phyloP scores from a whole-genome alignment of 2,888 invertebrate genomes.

The Macaria liturata region DNA sequence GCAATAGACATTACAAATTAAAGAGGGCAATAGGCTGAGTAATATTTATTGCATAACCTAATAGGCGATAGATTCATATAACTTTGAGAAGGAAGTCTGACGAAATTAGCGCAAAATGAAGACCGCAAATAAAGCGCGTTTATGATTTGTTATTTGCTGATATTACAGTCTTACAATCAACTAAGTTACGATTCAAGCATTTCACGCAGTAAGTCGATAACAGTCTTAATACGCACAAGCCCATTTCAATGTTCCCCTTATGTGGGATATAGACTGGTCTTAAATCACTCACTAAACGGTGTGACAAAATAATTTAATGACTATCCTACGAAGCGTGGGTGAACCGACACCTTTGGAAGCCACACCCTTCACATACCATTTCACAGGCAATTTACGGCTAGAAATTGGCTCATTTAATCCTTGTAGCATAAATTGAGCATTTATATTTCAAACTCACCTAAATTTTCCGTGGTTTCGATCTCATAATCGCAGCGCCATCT shows the following conservation, averaged over 20 bases:
- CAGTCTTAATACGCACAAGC: conserved; percentile 29
- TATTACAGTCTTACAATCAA: conserved; percentile 30
- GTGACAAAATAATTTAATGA: conserved; percentile 66
- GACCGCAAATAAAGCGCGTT: conserved; percentile 35
- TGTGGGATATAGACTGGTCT: conserved; percentile 43
- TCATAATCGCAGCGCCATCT: conserved; percentile 73
- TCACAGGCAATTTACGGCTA: conserved; percentile 36
- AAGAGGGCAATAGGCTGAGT: conserved; percentile 15
- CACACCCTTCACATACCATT: conserved; percentile 56
- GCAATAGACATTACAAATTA: neutral
- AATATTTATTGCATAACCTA: conserved; percentile 19
- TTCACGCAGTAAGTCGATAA: conserved; percentile 24
- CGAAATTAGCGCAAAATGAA: conserved; percentile 34
- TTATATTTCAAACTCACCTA: conserved; percentile 69
- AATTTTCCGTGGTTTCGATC: conserved; percentile 54
- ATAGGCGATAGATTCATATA: conserved; percentile 30
- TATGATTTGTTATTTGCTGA: conserved; percentile 32
- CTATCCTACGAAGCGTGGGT: conserved; percentile 65
- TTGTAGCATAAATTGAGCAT: conserved; percentile 37
- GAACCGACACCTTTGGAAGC: conserved; percentile 53
- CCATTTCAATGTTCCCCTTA: conserved; percentile 37
- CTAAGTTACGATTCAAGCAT: conserved; percentile 30
- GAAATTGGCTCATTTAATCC: conserved; percentile 49
- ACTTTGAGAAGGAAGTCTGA: conserved; percentile 27
- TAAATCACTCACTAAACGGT: conserved; percentile 58